Conservation (phyloP, 2,888 invertebrate genomes). For the Drosophila mercatorum region DNA sequence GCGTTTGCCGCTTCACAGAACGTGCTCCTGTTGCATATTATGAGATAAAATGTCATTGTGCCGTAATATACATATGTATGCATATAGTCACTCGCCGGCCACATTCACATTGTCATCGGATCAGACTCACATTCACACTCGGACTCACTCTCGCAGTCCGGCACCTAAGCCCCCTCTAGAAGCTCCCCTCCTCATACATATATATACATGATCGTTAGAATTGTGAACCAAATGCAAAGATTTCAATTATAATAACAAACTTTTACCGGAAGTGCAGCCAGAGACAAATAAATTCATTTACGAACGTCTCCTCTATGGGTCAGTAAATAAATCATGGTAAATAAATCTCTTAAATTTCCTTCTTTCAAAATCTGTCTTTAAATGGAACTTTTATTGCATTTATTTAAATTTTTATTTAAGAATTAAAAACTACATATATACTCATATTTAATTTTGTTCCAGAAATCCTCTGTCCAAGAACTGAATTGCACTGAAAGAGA, state of each 20-base stretch:
- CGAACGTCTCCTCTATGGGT: neutral
- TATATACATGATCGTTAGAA: neutral
- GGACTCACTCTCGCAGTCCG: constrained; percentile 34
- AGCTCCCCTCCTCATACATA: constrained; percentile 18
- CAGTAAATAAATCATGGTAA: constrained; percentile 39
- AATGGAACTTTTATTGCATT: neutral
- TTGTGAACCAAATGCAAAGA: constrained; percentile 34
- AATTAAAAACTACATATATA: neutral
- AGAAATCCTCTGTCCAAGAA: neutral
- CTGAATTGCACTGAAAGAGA: neutral
- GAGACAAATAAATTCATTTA: constrained; percentile 3
- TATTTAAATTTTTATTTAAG: neutral
- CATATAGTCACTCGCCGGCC: neutral
- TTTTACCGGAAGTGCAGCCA: constrained; percentile 61
- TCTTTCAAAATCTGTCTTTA: neutral
- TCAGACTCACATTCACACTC: constrained; percentile 55
- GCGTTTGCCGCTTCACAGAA: constrained; percentile 77
- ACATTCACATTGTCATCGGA: constrained; percentile 60
- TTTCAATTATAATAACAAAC: constrained; percentile 31
- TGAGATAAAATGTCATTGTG: constrained; percentile 80
- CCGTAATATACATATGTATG: constrained; percentile 43
- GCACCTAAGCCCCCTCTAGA: constrained; percentile 12
- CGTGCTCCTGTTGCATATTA: constrained; percentile 79
- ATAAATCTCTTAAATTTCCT: neutral
- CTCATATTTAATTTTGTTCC: no score